A percentile compares a stretch with the other conserved stretches of the same genome.
Conservation (phyloP, 2,888 invertebrate species). For the Amblyteles armatorius region DNA sequence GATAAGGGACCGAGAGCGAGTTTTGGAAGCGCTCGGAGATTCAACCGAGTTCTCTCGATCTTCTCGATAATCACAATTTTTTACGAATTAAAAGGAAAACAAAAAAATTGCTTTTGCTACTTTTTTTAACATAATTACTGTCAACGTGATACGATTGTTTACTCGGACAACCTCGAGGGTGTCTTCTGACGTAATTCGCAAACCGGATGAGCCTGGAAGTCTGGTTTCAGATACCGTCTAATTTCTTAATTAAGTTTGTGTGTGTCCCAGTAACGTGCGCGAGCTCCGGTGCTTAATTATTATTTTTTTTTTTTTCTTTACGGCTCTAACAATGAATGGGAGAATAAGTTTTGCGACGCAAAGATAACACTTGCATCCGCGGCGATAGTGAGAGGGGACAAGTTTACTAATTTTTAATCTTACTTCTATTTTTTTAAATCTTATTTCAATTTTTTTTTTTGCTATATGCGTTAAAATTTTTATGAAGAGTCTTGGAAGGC, state of each 20-base stretch:
- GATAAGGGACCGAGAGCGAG: not conserved
- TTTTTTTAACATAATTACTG: not conserved
- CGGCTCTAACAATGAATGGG: not conserved
- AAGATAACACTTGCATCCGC: not conserved
- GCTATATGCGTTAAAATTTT: conserved; percentile 10
- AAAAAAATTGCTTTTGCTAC: no score
- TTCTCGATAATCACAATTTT: not conserved
- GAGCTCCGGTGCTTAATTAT: conserved; percentile 23
- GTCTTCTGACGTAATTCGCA: conserved; percentile 47
- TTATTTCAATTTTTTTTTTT: not conserved
- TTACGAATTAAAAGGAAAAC: not conserved
- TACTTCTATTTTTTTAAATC: not conserved
- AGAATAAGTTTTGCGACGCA: conserved; percentile 2
- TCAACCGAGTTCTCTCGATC: not conserved
- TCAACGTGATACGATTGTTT: conserved; percentile 13
- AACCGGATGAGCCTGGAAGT: conserved; percentile 46
- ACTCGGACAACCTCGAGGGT: not conserved
- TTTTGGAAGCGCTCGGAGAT: not conserved
- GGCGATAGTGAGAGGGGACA: not conserved
- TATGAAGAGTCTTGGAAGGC: conserved; percentile 8
- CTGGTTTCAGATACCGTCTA: conserved; percentile 57
- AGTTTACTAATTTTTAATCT: not conserved
- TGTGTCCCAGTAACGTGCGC: conserved; percentile 18
- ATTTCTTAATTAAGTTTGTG: conserved; percentile 69
- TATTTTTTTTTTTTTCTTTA: not conserved